Evolutionary conservation across 2,113 vertebrate genomes (phyloP), one percentile per base, ranked within the genome.

Genomic region (Paramisgurnus dabryanus): DNA sequence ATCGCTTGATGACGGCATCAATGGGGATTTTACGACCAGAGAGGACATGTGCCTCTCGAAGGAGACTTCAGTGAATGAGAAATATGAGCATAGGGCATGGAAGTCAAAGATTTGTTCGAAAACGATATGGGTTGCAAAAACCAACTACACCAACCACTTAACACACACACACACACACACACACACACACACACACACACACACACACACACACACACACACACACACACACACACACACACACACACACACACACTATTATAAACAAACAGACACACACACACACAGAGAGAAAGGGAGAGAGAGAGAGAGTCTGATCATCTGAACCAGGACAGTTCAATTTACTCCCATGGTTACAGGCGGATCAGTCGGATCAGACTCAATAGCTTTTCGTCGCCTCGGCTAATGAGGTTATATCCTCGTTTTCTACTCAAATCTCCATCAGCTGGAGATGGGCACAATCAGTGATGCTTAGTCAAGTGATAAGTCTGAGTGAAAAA

Each of bases 361-460:
- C 47, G 58, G n/a, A 55, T 63, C 78, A 71, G 75, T 22, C 69
- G 58, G 64, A 74, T 64, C 60, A 57, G 78, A 70, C 43, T 75
- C 73, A 65, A 82, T 79, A 85, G 73, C 49, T 86, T 84, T 76
- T 84, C 45, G 40, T 57, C 34, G 67, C 53, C 39, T 47, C 12
- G 6, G 70, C 76, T 84, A 78, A 84, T 84, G 80, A 72, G 78
- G 85, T 84, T 76, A 84, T 71, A 82, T 55, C 75, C 80, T 78
- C 40, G 41, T 69, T 67, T 68, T 67, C 71, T 34, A 66, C 68
- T 80, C 73, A 67, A 76, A 76, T 64, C 82, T 79, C 66, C 67
- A 53, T 60, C 58, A 27, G 10, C n/a, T 57, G 17, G 27, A 53
- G 70, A 78, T 18, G 43, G 10, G 18, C 71, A 68, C 69, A 70